Conservation (phyloP, 2,797 vertebrate genomes). For the Phoxinus dragarum region DNA sequence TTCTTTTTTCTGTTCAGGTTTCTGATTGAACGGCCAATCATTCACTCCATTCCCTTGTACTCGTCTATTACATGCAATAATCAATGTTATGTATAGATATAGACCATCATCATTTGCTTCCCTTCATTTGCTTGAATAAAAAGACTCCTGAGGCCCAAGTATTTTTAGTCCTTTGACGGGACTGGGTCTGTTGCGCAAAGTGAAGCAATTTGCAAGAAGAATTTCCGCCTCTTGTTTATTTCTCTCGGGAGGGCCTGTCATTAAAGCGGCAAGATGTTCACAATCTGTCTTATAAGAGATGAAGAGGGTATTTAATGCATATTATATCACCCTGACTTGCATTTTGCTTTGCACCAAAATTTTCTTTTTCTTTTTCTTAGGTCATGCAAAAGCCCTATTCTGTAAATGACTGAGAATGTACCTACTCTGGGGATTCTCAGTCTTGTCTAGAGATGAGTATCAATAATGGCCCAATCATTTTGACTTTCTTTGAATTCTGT, state of each 20-base stretch:
- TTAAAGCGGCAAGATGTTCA: constrained; percentile 64
- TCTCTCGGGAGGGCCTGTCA: constrained; percentile 60
- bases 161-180: constrained; percentile 52
- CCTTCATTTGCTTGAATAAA: constrained; percentile 50
- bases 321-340: constrained; percentile 68
- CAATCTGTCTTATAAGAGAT: constrained; percentile 63
- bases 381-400: not conserved
- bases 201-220: constrained; percentile 56
- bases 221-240: constrained; percentile 49
- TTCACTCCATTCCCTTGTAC: constrained; percentile 37
- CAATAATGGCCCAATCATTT: constrained; percentile 4
- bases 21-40: constrained; percentile 32
- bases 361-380: not conserved
- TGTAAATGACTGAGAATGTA: not conserved
- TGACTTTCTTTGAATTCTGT: not conserved
- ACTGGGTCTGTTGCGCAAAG: constrained; percentile 63
- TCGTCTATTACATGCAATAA: constrained; percentile 40
- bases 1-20: no score
- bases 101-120: constrained; percentile 45
- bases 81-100: constrained; percentile 49
- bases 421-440: not conserved
- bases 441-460: not conserved
- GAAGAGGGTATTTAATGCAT: constrained; percentile 69
- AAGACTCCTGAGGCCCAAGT: constrained; percentile 41
- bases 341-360: constrained; percentile 57